These are phyloP conservation scores for Phaedon cochleariae DNA, from an alignment of 2,888 invertebrate genomes.

Conservation along the genomic window DNA sequence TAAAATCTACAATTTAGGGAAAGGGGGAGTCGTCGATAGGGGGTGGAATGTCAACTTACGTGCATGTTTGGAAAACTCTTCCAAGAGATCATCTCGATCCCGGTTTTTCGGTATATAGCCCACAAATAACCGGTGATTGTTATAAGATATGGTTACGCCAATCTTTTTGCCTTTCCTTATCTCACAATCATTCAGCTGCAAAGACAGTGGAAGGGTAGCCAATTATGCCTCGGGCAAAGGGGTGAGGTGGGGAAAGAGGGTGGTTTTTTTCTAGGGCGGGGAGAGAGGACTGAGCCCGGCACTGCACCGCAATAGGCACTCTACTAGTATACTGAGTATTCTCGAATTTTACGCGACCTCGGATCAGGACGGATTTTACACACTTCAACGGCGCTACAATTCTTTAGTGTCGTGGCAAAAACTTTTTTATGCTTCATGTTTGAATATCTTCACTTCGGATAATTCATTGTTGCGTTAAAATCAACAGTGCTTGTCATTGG, in stretches of 20 bases:
- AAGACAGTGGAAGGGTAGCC: constrained; percentile 87
- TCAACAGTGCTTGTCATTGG: too few relatives aligned
- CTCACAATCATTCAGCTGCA: constrained; percentile 99
- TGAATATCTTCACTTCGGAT: too few relatives aligned
- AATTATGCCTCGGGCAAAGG: constrained; percentile 64
- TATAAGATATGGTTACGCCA: constrained; percentile 99
- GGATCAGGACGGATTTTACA: not conserved
- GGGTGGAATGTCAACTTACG: constrained; percentile 81
- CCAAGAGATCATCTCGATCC: constrained; percentile 98
- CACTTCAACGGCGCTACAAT: not conserved
- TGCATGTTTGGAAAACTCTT: constrained; percentile 99
- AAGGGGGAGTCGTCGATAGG: not conserved
- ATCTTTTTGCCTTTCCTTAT: constrained; percentile 99
- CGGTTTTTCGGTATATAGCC: constrained; percentile 99
- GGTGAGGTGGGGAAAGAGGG: constrained; percentile 52
- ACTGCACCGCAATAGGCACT: constrained; percentile 64
- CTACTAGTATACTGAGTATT: constrained; percentile 34
- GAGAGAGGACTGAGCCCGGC: constrained; percentile 71
- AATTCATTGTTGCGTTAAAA: too few relatives aligned
- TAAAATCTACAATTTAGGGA: too few relatives aligned
- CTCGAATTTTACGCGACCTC: too few relatives aligned
- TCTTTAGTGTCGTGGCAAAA: too few relatives aligned
- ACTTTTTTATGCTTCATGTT: too few relatives aligned
- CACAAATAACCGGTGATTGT: constrained; percentile 99
- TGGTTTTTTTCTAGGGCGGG: constrained; percentile 46